Conservation (phyloP, 2,888 invertebrate genomes). For the Sicus ferrugineus region DNA sequence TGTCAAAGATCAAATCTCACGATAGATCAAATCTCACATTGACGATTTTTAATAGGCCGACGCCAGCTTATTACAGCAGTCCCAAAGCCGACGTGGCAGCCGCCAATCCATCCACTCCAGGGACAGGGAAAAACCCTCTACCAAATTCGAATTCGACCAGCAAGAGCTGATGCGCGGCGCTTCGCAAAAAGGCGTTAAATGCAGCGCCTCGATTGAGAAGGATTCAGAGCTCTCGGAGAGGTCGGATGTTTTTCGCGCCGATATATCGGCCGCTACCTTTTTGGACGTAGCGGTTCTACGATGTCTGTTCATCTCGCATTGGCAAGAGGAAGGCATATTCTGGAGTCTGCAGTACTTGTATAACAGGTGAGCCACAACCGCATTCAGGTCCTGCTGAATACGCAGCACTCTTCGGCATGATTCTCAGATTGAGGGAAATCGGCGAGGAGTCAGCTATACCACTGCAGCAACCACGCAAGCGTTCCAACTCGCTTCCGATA, state of each 20-base stretch:
- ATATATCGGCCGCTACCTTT: constrained; percentile 89
- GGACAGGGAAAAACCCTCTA: constrained; percentile 59
- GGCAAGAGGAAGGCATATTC: constrained; percentile 98
- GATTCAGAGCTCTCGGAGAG: constrained; percentile 76
- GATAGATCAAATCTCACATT: not conserved
- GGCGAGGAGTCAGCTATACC: constrained; percentile 80
- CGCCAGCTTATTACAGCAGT: constrained; percentile 77
- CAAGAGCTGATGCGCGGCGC: constrained; percentile 61
- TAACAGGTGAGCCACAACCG: constrained; percentile 72
- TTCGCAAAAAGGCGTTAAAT: constrained; percentile 57
- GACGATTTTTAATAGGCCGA: constrained; percentile 69
- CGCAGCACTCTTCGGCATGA: not conserved
- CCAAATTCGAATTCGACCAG: constrained; percentile 64
- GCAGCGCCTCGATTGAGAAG: constrained; percentile 75
- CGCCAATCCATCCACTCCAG: constrained; percentile 60
- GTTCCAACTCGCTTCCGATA: constrained; percentile 93
- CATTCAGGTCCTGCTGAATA: not conserved
- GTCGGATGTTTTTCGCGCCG: constrained; percentile 60
- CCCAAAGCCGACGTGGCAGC: constrained; percentile 62
- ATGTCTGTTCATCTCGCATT: constrained; percentile 94
- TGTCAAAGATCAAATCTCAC: not conserved
- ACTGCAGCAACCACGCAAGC: constrained; percentile 80
- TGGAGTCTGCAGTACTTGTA: constrained; percentile 95
- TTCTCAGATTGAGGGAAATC: constrained; percentile 80
- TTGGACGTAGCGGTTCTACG: constrained; percentile 95